Evolutionary conservation across 2,888 invertebrate genomes (phyloP).

Genomic region (Archips crataeganus): DNA sequence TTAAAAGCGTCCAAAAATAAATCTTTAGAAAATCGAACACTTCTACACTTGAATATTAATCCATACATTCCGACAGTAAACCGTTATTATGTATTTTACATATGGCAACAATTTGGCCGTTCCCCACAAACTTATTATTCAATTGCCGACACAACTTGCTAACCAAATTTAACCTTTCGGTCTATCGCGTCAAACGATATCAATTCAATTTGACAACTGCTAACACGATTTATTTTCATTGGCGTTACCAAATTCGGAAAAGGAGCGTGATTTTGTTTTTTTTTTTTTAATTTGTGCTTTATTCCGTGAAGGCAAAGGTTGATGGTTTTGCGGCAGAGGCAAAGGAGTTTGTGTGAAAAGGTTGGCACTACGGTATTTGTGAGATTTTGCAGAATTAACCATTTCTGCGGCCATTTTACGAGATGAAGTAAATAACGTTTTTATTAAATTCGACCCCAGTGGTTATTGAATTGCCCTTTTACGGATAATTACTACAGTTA

Average conservation of each 20-base stretch:
- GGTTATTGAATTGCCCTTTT: constrained; percentile 40
- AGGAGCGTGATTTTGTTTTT: not conserved
- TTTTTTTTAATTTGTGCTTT: constrained; percentile 22
- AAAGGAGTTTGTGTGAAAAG: constrained; percentile 27
- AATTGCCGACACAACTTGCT: not conserved
- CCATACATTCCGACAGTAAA: constrained; percentile 24
- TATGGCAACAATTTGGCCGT: constrained; percentile 34
- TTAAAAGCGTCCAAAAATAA: not conserved
- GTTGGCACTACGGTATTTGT: constrained; percentile 21
- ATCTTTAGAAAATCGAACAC: constrained; percentile 13
- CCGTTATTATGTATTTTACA: constrained; percentile 37
- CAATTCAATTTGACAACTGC: constrained; percentile 27
- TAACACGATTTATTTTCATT: constrained; percentile 34
- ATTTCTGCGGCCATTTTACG: constrained; percentile 31
- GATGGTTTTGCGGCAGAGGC: not conserved
- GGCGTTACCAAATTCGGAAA: constrained; percentile 21
- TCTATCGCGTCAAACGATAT: not conserved
- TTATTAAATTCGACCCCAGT: constrained; percentile 40
- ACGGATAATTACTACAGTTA: constrained; percentile 34
- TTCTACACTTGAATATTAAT: constrained; percentile 9
- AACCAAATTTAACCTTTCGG: constrained; percentile 13
- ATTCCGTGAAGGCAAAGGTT: not conserved
- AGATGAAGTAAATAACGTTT: constrained; percentile 36
- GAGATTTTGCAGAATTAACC: constrained; percentile 40
- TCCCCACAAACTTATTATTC: constrained; percentile 26